Base-by-base conservation (phyloP, 2,888 invertebrate species). In the Dicycla oo region DNA sequence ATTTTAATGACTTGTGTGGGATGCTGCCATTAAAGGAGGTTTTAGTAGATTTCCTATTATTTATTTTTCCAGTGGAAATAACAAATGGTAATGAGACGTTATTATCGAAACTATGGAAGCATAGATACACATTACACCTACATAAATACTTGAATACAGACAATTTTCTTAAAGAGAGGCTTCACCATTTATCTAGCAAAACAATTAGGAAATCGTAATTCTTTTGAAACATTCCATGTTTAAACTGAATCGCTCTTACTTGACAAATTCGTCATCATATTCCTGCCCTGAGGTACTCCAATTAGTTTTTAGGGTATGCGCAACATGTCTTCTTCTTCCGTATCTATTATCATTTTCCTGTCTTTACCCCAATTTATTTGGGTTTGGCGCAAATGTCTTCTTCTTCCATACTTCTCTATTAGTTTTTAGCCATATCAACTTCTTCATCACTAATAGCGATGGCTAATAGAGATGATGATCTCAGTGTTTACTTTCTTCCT, bases 1-100 rank as follows among this genome's bases (percentile, higher is more conserved):
- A 54, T n/a, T 54, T 78, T 73, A 68, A 74, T 49, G 60, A 53
- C 74, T 26, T 11, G 60, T 45, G 79, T 79, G 54, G 79, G 77
- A 53, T 3, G 68, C 30, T 34, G 57, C 60, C 45, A 13, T 38
- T 61, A 73, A 78, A 68, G 67, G 63, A 63, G 20, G n/a, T 60
- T 57, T 58, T 60, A 23, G 53, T 58, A 47, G 23, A 54, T 34
- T 53, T 53, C 23, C 34, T 47, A 66, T 45, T 53, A 72, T 78
- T 72, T 45, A 5, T n/a, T 68, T 73, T 73, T 68, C 73, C 60
- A 68, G 13, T 68, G 18, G 54, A 68, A 61, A 53, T 56, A 68
- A 73, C 54, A 68, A 63, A 78, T 73, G 68, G 6, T 78, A 34
- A 77, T 78, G 54, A 67, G 73, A 20, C 51, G 54, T 78, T 56